Evolutionary conservation across 1,140 invertebrate species (phyloP).

Genomic region (Platyscapa corneri): DNA sequence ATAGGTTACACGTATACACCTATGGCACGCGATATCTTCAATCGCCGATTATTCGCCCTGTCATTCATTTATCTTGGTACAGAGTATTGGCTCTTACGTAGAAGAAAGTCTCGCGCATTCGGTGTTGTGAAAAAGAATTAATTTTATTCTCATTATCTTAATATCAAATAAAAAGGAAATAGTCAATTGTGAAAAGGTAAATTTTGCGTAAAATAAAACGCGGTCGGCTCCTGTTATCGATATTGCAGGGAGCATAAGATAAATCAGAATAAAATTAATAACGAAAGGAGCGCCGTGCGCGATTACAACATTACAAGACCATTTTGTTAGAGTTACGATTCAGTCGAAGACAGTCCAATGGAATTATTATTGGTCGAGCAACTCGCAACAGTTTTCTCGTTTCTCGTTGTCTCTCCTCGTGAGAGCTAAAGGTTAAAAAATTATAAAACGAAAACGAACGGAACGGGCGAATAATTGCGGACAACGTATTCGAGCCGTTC

Average conservation of each 20-base stretch:
- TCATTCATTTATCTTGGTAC: neutral
- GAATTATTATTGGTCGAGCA: neutral
- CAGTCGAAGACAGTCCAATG: too few species aligned
- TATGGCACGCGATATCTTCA: constrained; percentile 48
- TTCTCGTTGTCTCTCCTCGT: too few species aligned
- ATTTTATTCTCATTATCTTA: neutral
- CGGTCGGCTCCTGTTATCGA: neutral
- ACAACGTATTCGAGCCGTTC: neutral
- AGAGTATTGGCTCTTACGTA: neutral
- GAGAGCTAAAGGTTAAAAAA: too few species aligned
- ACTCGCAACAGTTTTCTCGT: too few species aligned
- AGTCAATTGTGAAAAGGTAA: neutral
- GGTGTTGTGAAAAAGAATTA: neutral
- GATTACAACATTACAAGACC: neutral
- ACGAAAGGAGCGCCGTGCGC: neutral
- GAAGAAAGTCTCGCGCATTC: neutral
- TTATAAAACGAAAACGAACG: neutral
- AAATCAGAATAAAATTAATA: neutral
- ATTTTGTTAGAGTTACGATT: too few species aligned
- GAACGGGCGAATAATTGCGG: neutral
- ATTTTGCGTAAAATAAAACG: neutral
- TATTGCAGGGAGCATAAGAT: neutral
- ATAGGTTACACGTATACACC: constrained; percentile 15
- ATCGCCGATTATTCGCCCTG: constrained; percentile 32
- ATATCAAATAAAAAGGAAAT: neutral